Evolutionary conservation across 1,140 invertebrate species (phyloP).

Genomic region (Brachionus rubens): DNA sequence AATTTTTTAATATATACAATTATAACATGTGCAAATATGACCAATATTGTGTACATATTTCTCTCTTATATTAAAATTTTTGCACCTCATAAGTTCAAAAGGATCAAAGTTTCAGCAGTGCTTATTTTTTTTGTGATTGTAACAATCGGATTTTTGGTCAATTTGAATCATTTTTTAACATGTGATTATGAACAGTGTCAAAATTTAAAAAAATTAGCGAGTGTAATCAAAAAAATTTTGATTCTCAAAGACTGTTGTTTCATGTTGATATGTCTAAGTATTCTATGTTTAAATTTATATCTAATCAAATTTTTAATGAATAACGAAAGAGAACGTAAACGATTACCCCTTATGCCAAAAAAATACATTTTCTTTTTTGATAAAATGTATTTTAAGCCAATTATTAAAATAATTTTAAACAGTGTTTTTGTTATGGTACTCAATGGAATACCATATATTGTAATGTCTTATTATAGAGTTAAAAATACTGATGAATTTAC

Average conservation of each 20-base stretch:
- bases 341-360: not conserved
- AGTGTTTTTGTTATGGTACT: not conserved
- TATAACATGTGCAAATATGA: not conserved
- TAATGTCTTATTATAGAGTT: not conserved
- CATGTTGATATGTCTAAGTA: not conserved
- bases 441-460: not conserved
- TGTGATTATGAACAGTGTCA: not conserved
- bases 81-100: not conserved
- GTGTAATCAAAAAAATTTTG: not conserved
- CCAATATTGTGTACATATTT: not conserved
- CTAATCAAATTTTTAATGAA: not conserved
- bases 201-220: not conserved
- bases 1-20: not conserved
- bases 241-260: not conserved
- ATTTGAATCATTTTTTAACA: not conserved
- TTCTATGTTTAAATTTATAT: not conserved
- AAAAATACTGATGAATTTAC: not conserved
- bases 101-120: not conserved
- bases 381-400: not conserved
- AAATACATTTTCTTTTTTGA: not conserved
- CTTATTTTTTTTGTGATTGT: not conserved
- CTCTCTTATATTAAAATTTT: not conserved
- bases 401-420: not conserved
- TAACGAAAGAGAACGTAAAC: not conserved
- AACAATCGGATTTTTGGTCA: not conserved